phyloP scores from a whole-genome alignment of 2,888 invertebrate species.

The Coelogynopora nodosa region DNA sequence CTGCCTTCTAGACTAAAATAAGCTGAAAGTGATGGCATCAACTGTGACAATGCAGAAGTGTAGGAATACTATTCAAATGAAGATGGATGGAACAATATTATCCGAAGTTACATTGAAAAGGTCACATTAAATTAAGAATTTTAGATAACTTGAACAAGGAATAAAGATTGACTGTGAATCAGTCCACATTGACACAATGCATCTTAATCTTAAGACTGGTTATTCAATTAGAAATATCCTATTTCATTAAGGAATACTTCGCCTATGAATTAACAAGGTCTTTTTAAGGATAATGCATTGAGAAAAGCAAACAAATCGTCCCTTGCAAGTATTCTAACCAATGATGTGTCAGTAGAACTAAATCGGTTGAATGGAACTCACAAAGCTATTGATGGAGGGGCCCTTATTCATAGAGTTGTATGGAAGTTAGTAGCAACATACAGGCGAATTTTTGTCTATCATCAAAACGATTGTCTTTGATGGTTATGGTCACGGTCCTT shows the following conservation, averaged over 20 bases:
- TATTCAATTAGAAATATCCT: conserved; percentile 3
- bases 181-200: neutral
- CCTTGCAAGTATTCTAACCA: conserved; percentile 1
- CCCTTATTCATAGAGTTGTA: conserved; percentile 15
- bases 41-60: neutral
- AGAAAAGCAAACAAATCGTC: conserved; percentile 13
- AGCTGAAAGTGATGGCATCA: neutral
- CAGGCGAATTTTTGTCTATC: neutral
- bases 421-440: conserved; percentile 16
- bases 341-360: neutral
- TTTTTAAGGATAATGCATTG: conserved; percentile 9
- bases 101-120: conserved; percentile 5
- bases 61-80: conserved; percentile 4
- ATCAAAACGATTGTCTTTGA: conserved; percentile 12
- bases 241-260: neutral
- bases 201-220: neutral
- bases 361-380: conserved; percentile 26
- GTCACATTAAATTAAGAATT: conserved; percentile 16
- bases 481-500: neutral
- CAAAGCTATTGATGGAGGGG: too few relatives aligned
- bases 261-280: neutral
- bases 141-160: neutral
- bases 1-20: neutral
- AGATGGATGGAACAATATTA: neutral
- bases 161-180: neutral